Evolutionary conservation across 2,888 invertebrate species (phyloP), one percentile per base, ranked within the genome.

Genomic region (Alloplasta piceator): DNA sequence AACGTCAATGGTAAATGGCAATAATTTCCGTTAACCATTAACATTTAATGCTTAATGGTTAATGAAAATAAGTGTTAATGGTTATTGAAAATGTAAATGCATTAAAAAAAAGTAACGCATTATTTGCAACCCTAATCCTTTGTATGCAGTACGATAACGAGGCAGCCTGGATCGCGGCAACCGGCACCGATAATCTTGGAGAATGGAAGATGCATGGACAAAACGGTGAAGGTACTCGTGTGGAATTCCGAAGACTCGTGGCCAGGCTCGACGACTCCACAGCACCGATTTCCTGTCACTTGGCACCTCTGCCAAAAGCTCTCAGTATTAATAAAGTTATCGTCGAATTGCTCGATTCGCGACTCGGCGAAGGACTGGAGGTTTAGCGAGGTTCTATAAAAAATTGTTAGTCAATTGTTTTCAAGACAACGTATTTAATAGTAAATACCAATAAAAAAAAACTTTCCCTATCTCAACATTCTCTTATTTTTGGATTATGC

Each of bases 131-230:
- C 50, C 68, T 64, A 74, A 55, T 60, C n/a, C 81, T 85, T 61
- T 4, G 55, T 58, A 46, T 26, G 6, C 48, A 90, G 89, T 86
- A 82, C 68, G 86, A 88, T 60, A 82, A 89, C 5, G 82, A 85
- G 36, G 80, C 61, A 6, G 84, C 87, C 26, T 90, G 88, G 89
- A 79, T 90, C 10, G 80, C 79, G 7, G 86, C 86, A n/a, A 70
- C 85, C 1, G 80, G 80, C 2, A 52, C 67, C 1, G 86, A 82
- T 43, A 68, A 64, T 36, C 64, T 77, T 36, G 90, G 90, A 85
- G 87, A 90, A 74, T 92, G 92, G 92, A 85, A 70, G 48, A 70
- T 91, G 14, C 82, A 85, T n/a, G 89, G 85, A 26, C 76, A 73
- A 71, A 86, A 85, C 14, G 70, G 80, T 0, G 81, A 87, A 5